These are phyloP conservation scores for Macrotis lagotis DNA, from an alignment of 2,113 vertebrate species.

Conservation along the genomic window DNA sequence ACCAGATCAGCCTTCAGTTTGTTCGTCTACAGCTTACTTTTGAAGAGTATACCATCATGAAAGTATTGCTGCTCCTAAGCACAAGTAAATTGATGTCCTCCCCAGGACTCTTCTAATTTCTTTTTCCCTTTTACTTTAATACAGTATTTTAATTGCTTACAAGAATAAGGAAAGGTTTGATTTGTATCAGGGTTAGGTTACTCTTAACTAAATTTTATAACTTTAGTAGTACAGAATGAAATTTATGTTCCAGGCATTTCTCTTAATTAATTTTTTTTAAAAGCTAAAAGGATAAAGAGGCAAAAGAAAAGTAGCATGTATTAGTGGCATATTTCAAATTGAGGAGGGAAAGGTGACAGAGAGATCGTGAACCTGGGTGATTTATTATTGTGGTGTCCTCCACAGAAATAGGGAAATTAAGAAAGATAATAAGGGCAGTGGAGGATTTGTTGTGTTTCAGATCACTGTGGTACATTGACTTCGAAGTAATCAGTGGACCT, in stretches of 20 bases:
- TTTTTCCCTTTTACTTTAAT: neutral
- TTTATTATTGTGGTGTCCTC: neutral
- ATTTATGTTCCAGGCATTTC: neutral
- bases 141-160: neutral
- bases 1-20: conserved; percentile 98
- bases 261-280: neutral
- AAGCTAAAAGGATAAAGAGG: neutral
- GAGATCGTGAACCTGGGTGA: neutral
- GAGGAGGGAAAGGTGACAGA: neutral
- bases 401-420: neutral
- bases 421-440: neutral
- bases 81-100: conserved; percentile 86
- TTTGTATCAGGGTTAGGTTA: neutral
- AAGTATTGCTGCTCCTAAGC: conserved; percentile 96
- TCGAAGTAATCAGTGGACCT: neutral
- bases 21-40: conserved; percentile 97
- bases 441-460: neutral
- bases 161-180: neutral
- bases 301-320: neutral
- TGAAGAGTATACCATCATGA: conserved; percentile 98
- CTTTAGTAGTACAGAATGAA: neutral
- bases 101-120: fast-evolving
- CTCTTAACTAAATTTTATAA: neutral
- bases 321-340: neutral
- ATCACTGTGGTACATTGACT: neutral